A percentile compares a stretch with the other conserved stretches of the same genome.
Conservation (phyloP, 2,888 invertebrate genomes). For the Oscheius sp. region DNA sequence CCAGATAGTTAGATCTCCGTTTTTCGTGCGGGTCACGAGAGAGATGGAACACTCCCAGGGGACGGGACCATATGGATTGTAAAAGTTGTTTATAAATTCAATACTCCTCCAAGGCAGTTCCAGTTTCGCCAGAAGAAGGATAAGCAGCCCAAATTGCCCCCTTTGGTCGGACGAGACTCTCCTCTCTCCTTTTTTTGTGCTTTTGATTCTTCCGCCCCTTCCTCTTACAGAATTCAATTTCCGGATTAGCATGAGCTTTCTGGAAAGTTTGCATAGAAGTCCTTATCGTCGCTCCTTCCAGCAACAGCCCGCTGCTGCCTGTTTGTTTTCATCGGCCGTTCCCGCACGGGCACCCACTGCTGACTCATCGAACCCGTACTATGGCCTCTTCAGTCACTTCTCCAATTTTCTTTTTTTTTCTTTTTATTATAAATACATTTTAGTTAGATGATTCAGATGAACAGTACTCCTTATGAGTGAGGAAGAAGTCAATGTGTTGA, state of each 20-base stretch:
- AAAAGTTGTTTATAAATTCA: not conserved
- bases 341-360: constrained; percentile 22
- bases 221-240: not conserved
- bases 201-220: not conserved
- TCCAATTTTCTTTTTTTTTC: not conserved
- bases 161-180: not conserved
- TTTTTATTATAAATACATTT: constrained; percentile 11
- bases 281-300: not conserved
- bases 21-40: constrained; percentile 1
- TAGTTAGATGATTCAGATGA: not conserved
- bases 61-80: too few species aligned
- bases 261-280: too few species aligned
- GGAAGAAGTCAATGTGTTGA: constrained; percentile 14
- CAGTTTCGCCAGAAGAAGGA: constrained; percentile 28
- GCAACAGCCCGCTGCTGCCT: not conserved
- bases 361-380: constrained; percentile 27
- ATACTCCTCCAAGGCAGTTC: constrained; percentile 16
- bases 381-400: not conserved
- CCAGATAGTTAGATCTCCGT: constrained; percentile 19
- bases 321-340: constrained; percentile 35
- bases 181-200: not conserved
- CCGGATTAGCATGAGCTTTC: not conserved
- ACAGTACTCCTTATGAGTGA: constrained; percentile 16
- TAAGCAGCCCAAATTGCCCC: constrained; percentile 33
- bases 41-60: too few species aligned